Evolutionary conservation across 1,140 invertebrate genomes (phyloP).

Genomic region (Drosophila funebris): DNA sequence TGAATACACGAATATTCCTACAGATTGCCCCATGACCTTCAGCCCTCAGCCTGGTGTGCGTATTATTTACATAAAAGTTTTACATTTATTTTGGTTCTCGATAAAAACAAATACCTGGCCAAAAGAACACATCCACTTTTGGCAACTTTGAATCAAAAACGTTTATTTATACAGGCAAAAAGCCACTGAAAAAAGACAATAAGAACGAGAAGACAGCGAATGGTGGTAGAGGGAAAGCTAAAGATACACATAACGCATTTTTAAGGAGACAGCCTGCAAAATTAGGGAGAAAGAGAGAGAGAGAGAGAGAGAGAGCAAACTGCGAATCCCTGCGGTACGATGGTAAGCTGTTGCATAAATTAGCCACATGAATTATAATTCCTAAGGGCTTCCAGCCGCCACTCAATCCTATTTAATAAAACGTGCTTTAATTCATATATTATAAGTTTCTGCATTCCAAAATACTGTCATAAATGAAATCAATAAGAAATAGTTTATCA

Average conservation of each 20-base stretch:
- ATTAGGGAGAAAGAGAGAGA: too few relatives aligned
- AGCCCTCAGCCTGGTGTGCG: neutral
- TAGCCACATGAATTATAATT: neutral
- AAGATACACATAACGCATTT: conserved; percentile 3
- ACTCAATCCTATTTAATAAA: neutral
- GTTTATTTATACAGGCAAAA: conserved; percentile 53
- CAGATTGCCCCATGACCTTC: conserved; percentile 42
- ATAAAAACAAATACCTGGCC: conserved; percentile 41
- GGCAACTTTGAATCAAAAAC: conserved; percentile 35
- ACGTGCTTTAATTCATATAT: too few relatives aligned
- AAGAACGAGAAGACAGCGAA: neutral
- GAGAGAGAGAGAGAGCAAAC: too few relatives aligned
- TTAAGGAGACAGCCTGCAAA: neutral
- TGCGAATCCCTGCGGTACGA: neutral
- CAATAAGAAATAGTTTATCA: too few relatives aligned
- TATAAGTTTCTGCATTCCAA: too few relatives aligned
- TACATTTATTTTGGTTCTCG: conserved; percentile 50
- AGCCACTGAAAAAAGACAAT: neutral
- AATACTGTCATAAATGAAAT: too few relatives aligned
- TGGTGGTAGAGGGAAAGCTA: neutral
- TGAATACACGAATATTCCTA: conserved; percentile 21
- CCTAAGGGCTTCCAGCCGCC: neutral
- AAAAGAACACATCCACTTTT: neutral
- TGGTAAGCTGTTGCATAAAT: conserved; percentile 8
- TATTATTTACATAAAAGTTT: conserved; percentile 61